Evolutionary conservation across 2,113 vertebrate species (phyloP).

Genomic region (Panurus biarmicus): DNA sequence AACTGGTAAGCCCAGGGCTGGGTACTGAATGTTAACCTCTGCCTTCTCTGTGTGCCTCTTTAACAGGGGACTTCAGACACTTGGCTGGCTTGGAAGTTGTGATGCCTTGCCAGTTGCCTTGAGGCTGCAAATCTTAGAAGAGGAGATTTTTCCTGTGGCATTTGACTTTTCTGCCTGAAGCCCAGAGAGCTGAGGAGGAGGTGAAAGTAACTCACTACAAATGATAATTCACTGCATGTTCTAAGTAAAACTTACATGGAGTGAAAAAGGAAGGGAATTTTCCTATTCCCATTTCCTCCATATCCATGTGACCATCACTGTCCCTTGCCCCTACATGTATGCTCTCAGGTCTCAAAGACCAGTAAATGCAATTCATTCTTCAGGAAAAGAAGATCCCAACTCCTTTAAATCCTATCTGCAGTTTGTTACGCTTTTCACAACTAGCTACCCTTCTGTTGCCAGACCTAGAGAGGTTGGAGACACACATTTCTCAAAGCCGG

Average conservation of each 20-base stretch:
- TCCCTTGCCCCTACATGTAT: background rate
- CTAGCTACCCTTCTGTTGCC: background rate
- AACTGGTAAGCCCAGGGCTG: background rate
- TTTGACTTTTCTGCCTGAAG: conserved; percentile 28
- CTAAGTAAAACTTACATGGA: background rate
- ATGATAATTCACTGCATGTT: background rate
- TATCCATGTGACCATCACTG: rapidly evolving
- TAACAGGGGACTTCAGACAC: background rate
- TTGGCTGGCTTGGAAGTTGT: background rate
- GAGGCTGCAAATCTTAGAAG: background rate
- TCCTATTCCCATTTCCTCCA: background rate
- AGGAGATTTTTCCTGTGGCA: background rate
- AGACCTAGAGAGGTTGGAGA: background rate
- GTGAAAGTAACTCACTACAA: background rate
- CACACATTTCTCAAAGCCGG: background rate
- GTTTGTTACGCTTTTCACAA: background rate
- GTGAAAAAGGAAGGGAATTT: background rate
- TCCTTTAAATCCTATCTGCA: background rate
- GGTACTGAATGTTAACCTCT: background rate
- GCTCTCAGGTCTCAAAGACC: background rate
- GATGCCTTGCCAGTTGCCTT: background rate
- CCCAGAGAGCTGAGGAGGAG: background rate
- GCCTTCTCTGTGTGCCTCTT: background rate
- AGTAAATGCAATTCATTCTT: background rate
- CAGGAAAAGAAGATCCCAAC: background rate